Conservation (phyloP, 2,888 invertebrate species). For the Sarcophaga carnaria region DNA sequence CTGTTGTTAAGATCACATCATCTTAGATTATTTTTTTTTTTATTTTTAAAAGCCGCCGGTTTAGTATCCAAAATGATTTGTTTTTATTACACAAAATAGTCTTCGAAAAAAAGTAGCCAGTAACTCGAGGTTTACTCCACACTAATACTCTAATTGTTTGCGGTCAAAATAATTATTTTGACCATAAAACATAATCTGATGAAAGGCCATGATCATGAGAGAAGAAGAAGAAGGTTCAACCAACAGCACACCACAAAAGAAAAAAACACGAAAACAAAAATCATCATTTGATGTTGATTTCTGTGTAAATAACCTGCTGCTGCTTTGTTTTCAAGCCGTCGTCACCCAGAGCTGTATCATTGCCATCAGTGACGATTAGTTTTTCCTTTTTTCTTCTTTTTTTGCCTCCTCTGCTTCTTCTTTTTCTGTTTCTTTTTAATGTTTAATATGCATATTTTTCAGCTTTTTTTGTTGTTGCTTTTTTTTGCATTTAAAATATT, state of each 20-base stretch:
- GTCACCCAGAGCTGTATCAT: slow-evolving; percentile 25
- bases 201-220: neutral
- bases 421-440: too few species aligned
- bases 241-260: neutral
- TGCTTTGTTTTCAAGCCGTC: slow-evolving; percentile 39
- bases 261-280: neutral
- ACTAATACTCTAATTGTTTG: slow-evolving; percentile 13
- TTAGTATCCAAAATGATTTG: slow-evolving; percentile 34
- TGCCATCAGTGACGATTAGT: slow-evolving; percentile 43
- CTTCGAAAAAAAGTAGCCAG: neutral
- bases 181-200: neutral
- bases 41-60: slow-evolving; percentile 12
- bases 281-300: neutral
- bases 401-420: too few species aligned
- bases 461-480: neutral
- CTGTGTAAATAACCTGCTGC: slow-evolving; percentile 13
- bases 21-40: slow-evolving; percentile 15
- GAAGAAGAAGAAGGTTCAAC: neutral
- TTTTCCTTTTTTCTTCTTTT: neutral
- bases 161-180: slow-evolving; percentile 20
- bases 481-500: slow-evolving; percentile 18
- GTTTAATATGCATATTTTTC: slow-evolving; percentile 8
- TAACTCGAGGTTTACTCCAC: neutral
- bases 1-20: slow-evolving; percentile 14
- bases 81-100: slow-evolving; percentile 20